Evolutionary conservation across 1,140 invertebrate genomes (phyloP).

Genomic region (Sminthurides bifidus): DNA sequence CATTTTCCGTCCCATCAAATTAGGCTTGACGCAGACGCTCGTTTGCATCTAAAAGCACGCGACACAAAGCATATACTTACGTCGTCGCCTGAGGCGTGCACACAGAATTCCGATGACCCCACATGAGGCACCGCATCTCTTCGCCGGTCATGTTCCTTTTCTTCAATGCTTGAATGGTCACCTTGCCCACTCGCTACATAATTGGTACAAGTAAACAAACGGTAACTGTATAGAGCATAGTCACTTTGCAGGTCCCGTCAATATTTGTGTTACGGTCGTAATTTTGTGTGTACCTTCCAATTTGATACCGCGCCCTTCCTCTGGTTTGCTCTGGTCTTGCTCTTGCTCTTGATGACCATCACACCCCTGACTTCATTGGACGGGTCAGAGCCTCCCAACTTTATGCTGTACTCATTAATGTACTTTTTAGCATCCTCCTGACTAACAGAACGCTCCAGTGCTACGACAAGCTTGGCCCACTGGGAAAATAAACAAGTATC

Average conservation of each 20-base stretch:
- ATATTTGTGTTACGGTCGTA: not conserved
- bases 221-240: not conserved
- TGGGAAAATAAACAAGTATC: conserved; percentile 38
- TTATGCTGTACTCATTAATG: conserved; percentile 89
- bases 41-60: too few species aligned
- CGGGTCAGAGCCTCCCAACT: conserved; percentile 63
- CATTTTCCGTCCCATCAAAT: too few species aligned
- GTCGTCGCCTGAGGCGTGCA: conserved; percentile 59
- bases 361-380: conserved; percentile 75
- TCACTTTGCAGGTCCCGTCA: not conserved
- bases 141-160: conserved; percentile 75
- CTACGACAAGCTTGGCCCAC: conserved; percentile 97
- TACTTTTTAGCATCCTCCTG: conserved; percentile 77
- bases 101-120: conserved; percentile 65
- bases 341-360: conserved; percentile 95
- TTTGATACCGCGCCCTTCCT: conserved; percentile 89
- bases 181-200: conserved; percentile 64
- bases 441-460: conserved; percentile 80
- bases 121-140: conserved; percentile 70
- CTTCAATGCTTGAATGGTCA: conserved; percentile 67
- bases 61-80: conserved; percentile 41
- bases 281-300: conserved; percentile 68
- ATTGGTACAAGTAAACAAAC: not conserved
- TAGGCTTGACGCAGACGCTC: too few species aligned
- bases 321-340: conserved; percentile 89